Percentiles rank a stretch among this genome's conserved stretches.
These are phyloP conservation scores for Cryptotis parvus DNA, from an alignment of 2,113 vertebrate species.

Conservation along the genomic window DNA sequence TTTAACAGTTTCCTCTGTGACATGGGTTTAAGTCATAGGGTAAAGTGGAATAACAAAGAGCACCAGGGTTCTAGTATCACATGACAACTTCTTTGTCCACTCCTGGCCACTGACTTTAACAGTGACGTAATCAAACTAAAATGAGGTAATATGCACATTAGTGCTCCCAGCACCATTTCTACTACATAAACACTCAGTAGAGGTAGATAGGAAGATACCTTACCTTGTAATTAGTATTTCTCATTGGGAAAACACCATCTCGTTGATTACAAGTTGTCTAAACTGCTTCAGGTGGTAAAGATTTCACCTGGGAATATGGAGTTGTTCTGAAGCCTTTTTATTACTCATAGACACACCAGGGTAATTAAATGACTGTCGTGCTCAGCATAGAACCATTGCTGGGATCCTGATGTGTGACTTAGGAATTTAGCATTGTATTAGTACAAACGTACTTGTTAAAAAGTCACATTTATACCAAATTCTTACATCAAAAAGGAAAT, in stretches of 20 bases:
- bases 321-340: slow-evolving; percentile 47
- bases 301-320: slow-evolving; percentile 2
- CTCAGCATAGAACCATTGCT: neutral
- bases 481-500: neutral
- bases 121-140: neutral
- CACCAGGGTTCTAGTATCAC: neutral
- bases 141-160: neutral
- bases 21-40: neutral
- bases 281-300: slow-evolving; percentile 11
- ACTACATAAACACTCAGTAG: neutral
- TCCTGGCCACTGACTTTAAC: neutral
- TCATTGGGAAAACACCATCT: slow-evolving; percentile 12
- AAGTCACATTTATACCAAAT: neutral
- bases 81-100: neutral
- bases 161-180: neutral
- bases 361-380: slow-evolving; percentile 40
- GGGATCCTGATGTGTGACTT: neutral
- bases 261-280: neutral
- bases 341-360: neutral
- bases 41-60: no score
- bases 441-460: neutral
- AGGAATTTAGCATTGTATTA: slow-evolving; percentile 42
- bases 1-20: slow-evolving; percentile 2
- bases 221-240: neutral
- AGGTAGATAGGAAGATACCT: slow-evolving; percentile 1